These are phyloP conservation scores for Hermodice carunculata DNA, from an alignment of 2,888 invertebrate genomes.

Conservation along the genomic window DNA sequence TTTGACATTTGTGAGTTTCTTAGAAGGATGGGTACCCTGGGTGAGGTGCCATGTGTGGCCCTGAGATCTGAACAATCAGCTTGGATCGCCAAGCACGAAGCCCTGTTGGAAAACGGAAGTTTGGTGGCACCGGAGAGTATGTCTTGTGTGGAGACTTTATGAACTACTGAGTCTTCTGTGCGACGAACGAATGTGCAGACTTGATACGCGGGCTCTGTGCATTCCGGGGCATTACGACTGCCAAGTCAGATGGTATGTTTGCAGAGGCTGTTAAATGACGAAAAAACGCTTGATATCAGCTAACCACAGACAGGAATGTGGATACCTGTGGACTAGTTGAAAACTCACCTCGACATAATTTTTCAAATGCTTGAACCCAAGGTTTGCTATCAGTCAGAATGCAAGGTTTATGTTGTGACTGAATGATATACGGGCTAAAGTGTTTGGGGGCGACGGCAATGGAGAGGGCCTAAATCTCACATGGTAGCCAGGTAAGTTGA, in stretches of 20 bases:
- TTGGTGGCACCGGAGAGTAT: not conserved
- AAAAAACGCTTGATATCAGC: not conserved
- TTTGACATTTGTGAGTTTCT: conserved; percentile 37
- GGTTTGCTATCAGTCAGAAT: not conserved
- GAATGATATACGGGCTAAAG: conserved; percentile 40
- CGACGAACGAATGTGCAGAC: conserved; percentile 24
- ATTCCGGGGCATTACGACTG: conserved; percentile 36
- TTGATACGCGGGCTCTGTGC: conserved; percentile 36
- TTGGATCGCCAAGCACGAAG: conserved; percentile 37
- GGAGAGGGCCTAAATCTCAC: conserved; percentile 27
- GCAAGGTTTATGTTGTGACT: not conserved
- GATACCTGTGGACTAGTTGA: not conserved
- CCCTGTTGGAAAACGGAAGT: conserved; percentile 32
- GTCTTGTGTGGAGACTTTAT: not conserved
- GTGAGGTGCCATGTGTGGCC: conserved; percentile 35
- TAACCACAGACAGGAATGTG: not conserved
- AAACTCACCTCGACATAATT: not conserved
- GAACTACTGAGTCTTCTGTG: conserved; percentile 19
- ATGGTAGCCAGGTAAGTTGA: not conserved
- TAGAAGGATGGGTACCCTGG: conserved; percentile 46
- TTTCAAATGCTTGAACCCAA: not conserved
- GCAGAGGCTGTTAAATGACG: conserved; percentile 1
- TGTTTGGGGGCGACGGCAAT: too few relatives aligned
- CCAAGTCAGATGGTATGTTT: conserved; percentile 14
- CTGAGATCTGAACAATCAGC: conserved; percentile 43